These are phyloP conservation scores for Tipula confusa DNA, from an alignment of 2,888 invertebrate genomes.

Conservation along the genomic window DNA sequence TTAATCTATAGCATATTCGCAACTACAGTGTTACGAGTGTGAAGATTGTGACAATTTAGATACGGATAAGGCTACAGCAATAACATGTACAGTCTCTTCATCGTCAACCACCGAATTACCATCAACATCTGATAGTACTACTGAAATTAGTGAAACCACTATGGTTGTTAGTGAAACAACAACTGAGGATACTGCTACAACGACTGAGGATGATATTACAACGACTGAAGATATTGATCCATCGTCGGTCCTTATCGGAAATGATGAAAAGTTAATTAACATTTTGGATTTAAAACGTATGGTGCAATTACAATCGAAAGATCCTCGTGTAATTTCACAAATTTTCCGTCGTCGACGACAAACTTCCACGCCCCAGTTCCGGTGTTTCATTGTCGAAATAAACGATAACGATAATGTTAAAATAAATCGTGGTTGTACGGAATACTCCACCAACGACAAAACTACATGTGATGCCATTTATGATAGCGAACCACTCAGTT, in stretches of 20 bases:
- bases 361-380: neutral
- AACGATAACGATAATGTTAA: neutral
- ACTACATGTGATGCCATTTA: neutral
- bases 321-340: neutral
- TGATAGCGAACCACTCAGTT: neutral
- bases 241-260: no score
- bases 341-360: neutral
- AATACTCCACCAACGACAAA: neutral
- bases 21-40: constrained; percentile 5
- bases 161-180: no score
- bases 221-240: neutral
- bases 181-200: neutral
- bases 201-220: neutral
- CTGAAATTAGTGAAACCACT: no score
- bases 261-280: neutral
- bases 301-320: neutral
- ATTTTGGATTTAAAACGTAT: neutral
- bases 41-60: neutral
- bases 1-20: neutral
- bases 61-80: neutral
- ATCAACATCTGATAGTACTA: no score
- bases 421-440: neutral
- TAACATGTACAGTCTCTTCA: neutral
- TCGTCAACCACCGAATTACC: neutral
- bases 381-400: neutral